Percentiles rank a stretch among this genome's conserved stretches.
These are phyloP conservation scores for Sigmodon hispidus DNA, from an alignment of 2,113 vertebrate genomes.

Conservation along the genomic window DNA sequence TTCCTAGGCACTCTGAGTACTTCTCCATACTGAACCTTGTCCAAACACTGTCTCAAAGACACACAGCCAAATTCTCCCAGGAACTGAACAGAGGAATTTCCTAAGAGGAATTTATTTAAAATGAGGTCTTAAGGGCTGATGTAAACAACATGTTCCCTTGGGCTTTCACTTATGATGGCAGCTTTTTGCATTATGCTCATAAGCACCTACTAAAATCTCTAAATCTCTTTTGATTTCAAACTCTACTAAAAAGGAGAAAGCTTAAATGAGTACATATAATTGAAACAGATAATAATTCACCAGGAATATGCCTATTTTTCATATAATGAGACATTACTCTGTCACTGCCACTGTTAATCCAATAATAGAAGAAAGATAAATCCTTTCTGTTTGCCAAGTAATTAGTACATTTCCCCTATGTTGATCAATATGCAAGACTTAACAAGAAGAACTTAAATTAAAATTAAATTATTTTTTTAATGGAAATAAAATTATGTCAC, in stretches of 20 bases:
- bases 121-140: neutral
- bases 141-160: conserved; percentile 51
- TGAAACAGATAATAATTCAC: neutral
- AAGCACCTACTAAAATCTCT: neutral
- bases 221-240: neutral
- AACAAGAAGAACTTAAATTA: neutral
- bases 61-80: conserved; percentile 51
- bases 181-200: neutral
- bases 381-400: neutral
- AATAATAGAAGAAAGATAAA: neutral
- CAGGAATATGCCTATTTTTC: neutral
- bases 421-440: neutral
- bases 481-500: neutral
- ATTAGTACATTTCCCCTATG: neutral
- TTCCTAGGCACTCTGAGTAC: neutral
- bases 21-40: neutral
- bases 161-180: neutral
- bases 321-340: neutral
- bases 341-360: neutral
- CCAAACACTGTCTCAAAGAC: neutral
- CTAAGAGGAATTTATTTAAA: conserved; percentile 51
- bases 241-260: neutral
- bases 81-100: neutral
- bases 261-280: neutral
- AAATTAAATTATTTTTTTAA: no score